Percentiles rank a stretch among this genome's conserved stretches.
Conservation (phyloP, 2,113 vertebrate genomes). For the Actenoides lindsayi region DNA sequence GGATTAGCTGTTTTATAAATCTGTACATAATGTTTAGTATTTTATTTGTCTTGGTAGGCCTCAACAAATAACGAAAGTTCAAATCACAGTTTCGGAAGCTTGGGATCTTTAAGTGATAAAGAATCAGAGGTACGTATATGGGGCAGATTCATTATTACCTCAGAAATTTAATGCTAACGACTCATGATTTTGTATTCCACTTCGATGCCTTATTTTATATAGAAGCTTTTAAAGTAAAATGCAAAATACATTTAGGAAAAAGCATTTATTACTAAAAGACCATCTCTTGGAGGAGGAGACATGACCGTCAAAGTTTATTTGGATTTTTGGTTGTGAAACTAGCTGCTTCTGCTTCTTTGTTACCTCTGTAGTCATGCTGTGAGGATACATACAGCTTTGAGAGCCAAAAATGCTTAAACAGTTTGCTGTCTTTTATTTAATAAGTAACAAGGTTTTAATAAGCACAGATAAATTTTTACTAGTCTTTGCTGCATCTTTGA, state of each 20-base stretch:
- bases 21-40: background rate
- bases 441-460: background rate
- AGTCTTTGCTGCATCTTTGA: background rate
- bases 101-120: conserved; percentile 97
- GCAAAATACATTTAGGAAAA: background rate
- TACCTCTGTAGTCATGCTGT: background rate
- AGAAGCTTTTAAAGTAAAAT: background rate
- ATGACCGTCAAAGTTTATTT: background rate
- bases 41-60: conserved; percentile 79
- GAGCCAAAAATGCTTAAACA: background rate
- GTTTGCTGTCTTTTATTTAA: background rate
- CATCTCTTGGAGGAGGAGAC: background rate
- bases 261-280: background rate
- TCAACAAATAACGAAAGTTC: conserved; percentile 99
- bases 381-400: background rate
- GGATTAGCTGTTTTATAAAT: background rate
- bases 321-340: background rate
- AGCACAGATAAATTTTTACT: background rate
- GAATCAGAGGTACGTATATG: conserved; percentile 91
- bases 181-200: background rate
- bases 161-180: background rate
- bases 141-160: background rate
- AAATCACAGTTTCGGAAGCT: conserved; percentile 98
- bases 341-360: background rate
- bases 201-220: background rate